These are phyloP conservation scores for Paracanthobrama guichenoti DNA, from an alignment of 2,113 vertebrate species.

Conservation along the genomic window DNA sequence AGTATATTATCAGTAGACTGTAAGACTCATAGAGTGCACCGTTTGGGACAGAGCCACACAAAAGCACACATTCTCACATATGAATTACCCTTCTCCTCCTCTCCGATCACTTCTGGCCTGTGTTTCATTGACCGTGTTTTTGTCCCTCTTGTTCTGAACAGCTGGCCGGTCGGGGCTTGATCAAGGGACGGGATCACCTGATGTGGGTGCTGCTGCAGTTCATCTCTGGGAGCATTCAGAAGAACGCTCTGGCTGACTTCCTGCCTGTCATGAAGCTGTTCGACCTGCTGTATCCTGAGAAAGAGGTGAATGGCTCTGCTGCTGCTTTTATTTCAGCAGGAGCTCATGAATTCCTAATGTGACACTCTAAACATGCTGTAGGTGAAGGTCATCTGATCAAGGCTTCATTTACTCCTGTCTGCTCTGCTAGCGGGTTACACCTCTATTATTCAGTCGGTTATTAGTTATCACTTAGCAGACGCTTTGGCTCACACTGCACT, in stretches of 20 bases:
- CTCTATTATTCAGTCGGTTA: neutral
- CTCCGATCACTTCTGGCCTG: neutral
- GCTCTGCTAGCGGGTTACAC: neutral
- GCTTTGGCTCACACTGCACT: too few species aligned
- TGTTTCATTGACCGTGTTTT: conserved; percentile 52
- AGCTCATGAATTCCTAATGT: neutral
- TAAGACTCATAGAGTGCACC: too few species aligned
- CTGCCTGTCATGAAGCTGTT: conserved; percentile 99
- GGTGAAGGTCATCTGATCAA: neutral
- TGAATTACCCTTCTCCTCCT: neutral
- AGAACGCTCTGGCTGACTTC: conserved; percentile 95
- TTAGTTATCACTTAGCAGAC: too few species aligned
- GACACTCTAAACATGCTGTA: neutral
- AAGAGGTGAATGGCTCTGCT: conserved; percentile 80
- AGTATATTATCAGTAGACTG: too few species aligned
- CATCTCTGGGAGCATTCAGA: conserved; percentile 98
- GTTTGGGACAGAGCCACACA: neutral
- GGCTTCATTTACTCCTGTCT: neutral
- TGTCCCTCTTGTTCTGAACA: conserved; percentile 70
- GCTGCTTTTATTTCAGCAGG: neutral
- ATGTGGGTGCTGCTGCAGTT: conserved; percentile 99
- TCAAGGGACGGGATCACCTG: conserved; percentile 96
- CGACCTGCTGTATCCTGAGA: conserved; percentile 96
- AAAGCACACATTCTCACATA: neutral
- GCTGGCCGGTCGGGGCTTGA: conserved; percentile 97